Conservation (phyloP, 2,113 vertebrate species). For the Enhydra lutris region DNA sequence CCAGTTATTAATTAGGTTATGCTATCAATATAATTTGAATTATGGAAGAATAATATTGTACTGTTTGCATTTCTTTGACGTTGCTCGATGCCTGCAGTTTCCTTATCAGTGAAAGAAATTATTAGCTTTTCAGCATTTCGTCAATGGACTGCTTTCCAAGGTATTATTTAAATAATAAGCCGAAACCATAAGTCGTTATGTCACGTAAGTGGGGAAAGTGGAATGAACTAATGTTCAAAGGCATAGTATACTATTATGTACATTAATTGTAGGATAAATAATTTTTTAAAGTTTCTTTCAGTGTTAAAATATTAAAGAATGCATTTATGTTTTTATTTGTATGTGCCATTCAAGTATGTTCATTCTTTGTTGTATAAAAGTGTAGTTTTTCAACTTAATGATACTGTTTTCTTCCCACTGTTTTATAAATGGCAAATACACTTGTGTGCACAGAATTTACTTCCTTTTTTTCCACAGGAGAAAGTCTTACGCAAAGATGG, state of each 20-base stretch:
- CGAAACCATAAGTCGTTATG: background rate
- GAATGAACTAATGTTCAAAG: slow-evolving; percentile 26
- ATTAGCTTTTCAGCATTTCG: background rate
- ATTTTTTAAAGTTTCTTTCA: background rate
- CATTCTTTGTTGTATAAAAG: background rate
- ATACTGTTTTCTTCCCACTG: background rate
- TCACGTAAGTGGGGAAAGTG: background rate
- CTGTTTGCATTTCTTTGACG: slow-evolving; percentile 1
- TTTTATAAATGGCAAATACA: slow-evolving; percentile 16
- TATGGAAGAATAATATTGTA: background rate
- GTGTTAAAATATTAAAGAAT: slow-evolving; percentile 1
- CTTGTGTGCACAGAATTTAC: background rate
- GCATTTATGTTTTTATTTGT: background rate
- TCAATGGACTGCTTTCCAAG: background rate
- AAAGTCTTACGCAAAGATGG: background rate
- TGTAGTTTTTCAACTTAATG: background rate
- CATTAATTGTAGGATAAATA: background rate
- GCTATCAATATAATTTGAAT: slow-evolving; percentile 31
- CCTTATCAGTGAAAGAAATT: background rate
- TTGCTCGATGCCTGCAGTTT: background rate
- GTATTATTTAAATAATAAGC: slow-evolving; percentile 10
- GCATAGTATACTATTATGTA: background rate
- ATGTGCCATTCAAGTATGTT: background rate
- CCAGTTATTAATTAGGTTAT: slow-evolving; percentile 19
- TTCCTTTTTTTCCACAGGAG: background rate